Evolutionary conservation across 2,797 vertebrate species (phyloP), one percentile per base, ranked within the genome.

Genomic region (Megalops cyprinoides): DNA sequence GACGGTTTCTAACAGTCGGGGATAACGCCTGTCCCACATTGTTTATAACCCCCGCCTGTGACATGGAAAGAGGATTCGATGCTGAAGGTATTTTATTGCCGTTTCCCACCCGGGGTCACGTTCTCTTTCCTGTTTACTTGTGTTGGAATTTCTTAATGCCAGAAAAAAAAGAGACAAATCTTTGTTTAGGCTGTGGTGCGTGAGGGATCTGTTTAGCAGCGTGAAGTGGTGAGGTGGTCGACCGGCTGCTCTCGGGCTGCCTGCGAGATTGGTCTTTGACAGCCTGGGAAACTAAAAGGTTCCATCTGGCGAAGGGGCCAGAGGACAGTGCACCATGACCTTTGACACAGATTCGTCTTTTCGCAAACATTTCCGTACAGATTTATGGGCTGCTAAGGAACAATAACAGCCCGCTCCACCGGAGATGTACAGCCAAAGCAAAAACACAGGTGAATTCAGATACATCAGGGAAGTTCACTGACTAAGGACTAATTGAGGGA

Each of bases 271-370:
- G 84, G 55, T 82, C 85, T 88, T 81, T 91, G 91, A 93, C 92
- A 92, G 91, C 92, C 92, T 94, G 93, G 94, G 92, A 95, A 95
- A 93, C 86, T 89, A 86, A 88, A 89, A 92, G 90, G 90, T 94
- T 92, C 93, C 93, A 95, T 95, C 93, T 95, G 94, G 93, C 58
- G 74, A 88, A 87, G 89, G 91, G 92, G 91, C 90, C 90, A 91
- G 91, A 92, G 90, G 91, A 94, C 91, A 92, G 89, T 86, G 87
- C 87, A 85, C 81, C 5, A 77, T 44, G 88, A 95, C 94, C 94
- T 95, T 93, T 94, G 93, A 94, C 93, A 92, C 88, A 94, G 89
- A 93, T 93, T 89, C 92, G 89, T 87, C 91, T 93, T 94, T 94
- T 90, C 42, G 89, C 92, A 94, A 95, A 94, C 91, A 94, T 93